Percentiles rank a stretch among this genome's conserved stretches.
These are phyloP conservation scores for Penaeus monodon DNA, from an alignment of 2,888 invertebrate genomes.

Conservation along the genomic window DNA sequence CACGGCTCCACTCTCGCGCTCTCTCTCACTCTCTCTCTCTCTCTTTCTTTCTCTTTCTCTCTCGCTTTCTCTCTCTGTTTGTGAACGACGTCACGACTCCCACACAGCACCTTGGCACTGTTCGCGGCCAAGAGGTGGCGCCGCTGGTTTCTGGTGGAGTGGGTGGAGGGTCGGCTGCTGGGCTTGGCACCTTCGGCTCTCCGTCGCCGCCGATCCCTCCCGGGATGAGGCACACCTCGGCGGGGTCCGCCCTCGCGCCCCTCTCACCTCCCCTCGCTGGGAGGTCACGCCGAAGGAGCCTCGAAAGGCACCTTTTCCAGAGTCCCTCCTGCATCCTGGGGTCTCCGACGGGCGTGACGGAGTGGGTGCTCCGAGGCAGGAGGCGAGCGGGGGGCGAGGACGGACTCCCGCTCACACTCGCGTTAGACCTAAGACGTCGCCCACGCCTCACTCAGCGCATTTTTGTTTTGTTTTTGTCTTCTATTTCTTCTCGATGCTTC, in stretches of 20 bases:
- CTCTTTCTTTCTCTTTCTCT: conserved; percentile 1
- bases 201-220: conserved; percentile 19
- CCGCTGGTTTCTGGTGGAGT: conserved; percentile 6
- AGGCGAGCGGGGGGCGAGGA: no score
- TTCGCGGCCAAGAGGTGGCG: neutral
- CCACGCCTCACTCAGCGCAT: no score
- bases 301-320: no score
- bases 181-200: conserved; percentile 5
- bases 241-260: conserved; percentile 1
- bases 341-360: no score
- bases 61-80: neutral
- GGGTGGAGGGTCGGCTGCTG: conserved; percentile 23
- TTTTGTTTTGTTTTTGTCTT: no score
- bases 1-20: conserved; percentile 17
- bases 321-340: no score
- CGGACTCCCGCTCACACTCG: no score
- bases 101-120: neutral
- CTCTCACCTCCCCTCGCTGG: neutral
- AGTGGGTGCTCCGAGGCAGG: no score
- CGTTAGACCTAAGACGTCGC: no score
- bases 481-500: no score
- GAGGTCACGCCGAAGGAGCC: neutral
- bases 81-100: conserved; percentile 1
- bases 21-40: neutral
- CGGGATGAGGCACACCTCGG: conserved; percentile 12